Base-by-base conservation (phyloP, 2,888 invertebrate genomes). In the Ecliptopera silaceata region DNA sequence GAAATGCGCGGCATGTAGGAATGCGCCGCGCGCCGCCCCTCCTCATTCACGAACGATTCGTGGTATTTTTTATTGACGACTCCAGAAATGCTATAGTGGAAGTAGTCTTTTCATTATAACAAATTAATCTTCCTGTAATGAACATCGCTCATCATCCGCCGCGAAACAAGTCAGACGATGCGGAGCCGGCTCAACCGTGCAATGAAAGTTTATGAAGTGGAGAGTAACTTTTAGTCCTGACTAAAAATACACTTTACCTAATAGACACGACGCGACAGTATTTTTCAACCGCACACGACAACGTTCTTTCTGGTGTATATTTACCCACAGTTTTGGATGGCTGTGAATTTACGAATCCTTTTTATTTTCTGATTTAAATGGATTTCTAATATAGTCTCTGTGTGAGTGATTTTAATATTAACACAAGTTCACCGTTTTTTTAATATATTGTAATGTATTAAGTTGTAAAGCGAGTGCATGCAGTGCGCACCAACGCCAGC, bases 1-100 rank as follows among this genome's bases (percentile, higher is more conserved):
- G 89, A 91, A 90, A 90, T 91, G 90, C 88, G 87, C 87, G 91
- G 91, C 88, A 91, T 90, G 90, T 89, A 87, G 91, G 91, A 91
- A 91, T 90, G 88, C 88, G 88, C 87, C 88, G 83, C 84, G 79
- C 86, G 82, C 86, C 85, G 74, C 87, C 85, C 84, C 84, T 83
- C 80, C 81, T 84, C 82, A 86, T 82, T 86, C 85, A 86, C 82
- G 82, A 88, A 82, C 88, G 82, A 91, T 89, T 87, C 87, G 80
- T 86, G 90, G 89, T 84, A 90, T 91, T 90, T 91, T 91, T 91
- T 91, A 91, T 88, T 86, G 90, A 90, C 88, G 88, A 88, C 87
- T 88, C 82, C 79, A 75, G 81, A 83, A 86, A 86, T 82, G 75
- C 81, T 83, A 26, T 26, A 80, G 82, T 80, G 75, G 72, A 72